Base-by-base conservation (phyloP, 2,797 vertebrate genomes). In the Gallinago stenura region DNA sequence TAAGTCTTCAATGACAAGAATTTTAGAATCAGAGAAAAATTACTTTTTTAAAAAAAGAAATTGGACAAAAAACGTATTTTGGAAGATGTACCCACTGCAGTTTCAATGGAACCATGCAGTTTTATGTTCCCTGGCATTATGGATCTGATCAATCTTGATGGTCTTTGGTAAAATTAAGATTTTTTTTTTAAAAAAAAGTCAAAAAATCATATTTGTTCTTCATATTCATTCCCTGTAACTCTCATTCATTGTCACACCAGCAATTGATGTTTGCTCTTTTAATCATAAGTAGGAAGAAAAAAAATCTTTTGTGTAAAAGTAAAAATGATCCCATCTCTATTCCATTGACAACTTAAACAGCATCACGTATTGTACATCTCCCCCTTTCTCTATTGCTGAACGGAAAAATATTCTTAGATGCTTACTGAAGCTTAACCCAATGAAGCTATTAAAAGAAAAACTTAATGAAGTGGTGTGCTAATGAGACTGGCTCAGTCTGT, bases 401-500 rank as follows among this genome's bases (percentile, higher is more conserved):
- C 7, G 14, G 56, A 90, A 90, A 15, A 86, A 62, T 43, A 26
- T 10, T 30, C 24, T 72, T 68, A 50, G 57, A 25, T 57, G 72
- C 80, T 91, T 75, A 37, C 30, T 60, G 90, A 90, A 91, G 79
- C 90, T 81, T 66, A 87, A 73, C 16, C 71, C 73, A 72, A 43
- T 31, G 37, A 82, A 69, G 41, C 71, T 83, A 86, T 91, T 77
- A 75, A 70, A 31, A 65, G 62, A 26, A 81, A 95, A 92, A 64
- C 51, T 33, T 85, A 94, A 96, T 64, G 88, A 97, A 83, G 70
- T 15, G 28, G 43, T 22, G 33, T 4, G 15, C 56, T 87, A 87
- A 93, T 80, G 89, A 94, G 79, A 71, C 12, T 12, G 51, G 82
- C 80, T 91, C 93, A 60, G 72, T n/a, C 90, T n/a, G 31, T 16